phyloP scores from a whole-genome alignment of 2,888 invertebrate genomes.

The Mongoloraphidia duomilia region DNA sequence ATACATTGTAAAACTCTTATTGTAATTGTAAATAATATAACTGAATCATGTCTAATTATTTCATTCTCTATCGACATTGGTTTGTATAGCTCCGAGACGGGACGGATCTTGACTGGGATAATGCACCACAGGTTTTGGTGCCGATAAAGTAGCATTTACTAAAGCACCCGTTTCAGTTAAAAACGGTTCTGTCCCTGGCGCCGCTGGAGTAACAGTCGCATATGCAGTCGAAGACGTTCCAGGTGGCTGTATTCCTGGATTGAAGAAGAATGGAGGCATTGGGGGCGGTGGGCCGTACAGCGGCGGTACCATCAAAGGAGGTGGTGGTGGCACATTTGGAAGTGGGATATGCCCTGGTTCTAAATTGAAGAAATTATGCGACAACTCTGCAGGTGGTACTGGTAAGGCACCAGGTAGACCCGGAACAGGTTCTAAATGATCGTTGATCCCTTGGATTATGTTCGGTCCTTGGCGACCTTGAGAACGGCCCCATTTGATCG shows the following conservation, averaged over 20 bases:
- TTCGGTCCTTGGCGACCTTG: conserved; percentile 54
- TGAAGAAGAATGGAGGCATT: conserved; percentile 37
- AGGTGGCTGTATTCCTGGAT: conserved; percentile 25
- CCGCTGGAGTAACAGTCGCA: conserved; percentile 27
- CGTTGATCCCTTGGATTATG: conserved; percentile 34
- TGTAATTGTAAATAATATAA: no score
- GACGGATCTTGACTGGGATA: conserved; percentile 98
- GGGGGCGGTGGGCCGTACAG: conserved; percentile 44
- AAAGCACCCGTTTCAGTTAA: conserved; percentile 29
- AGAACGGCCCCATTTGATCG: conserved; percentile 98
- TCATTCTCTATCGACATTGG: conserved; percentile 26
- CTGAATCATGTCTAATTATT: conserved; percentile 2
- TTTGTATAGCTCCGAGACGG: conserved; percentile 59
- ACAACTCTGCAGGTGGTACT: conserved; percentile 43
- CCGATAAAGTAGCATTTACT: conserved; percentile 26
- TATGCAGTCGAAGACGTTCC: conserved; percentile 27
- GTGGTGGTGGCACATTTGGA: conserved; percentile 31
- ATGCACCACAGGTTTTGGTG: conserved; percentile 51
- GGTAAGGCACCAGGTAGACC: conserved; percentile 60
- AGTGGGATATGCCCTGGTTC: conserved; percentile 33
- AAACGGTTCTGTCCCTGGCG: conserved; percentile 11
- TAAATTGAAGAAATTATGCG: conserved; percentile 55
- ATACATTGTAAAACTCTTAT: no score
- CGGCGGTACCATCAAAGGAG: conserved; percentile 38
- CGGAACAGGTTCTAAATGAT: conserved; percentile 58